Evolutionary conservation across 2,113 vertebrate species (phyloP).

Genomic region (Ivindomyrus marchei): DNA sequence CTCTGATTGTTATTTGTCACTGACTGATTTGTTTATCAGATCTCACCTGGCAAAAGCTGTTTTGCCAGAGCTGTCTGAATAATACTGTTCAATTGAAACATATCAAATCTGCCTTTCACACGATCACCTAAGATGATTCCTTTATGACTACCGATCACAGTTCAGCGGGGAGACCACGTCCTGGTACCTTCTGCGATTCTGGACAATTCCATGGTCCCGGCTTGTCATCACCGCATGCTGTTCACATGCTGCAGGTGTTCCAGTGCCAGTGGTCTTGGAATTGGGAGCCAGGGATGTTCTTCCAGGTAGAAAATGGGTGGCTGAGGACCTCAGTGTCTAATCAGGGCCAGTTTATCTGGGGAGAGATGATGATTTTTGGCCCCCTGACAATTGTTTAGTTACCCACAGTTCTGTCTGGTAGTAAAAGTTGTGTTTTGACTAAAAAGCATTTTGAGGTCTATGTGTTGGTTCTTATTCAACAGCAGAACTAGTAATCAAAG

Average conservation of each 20-base stretch:
- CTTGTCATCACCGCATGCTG: slow-evolving; percentile 75
- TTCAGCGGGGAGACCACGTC: slow-evolving; percentile 63
- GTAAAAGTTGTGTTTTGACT: neutral
- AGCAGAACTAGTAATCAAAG: neutral
- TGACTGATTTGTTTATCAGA: neutral
- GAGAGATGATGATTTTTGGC: slow-evolving; percentile 68
- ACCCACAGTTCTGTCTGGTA: neutral
- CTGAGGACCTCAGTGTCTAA: slow-evolving; percentile 97
- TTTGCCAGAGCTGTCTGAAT: neutral
- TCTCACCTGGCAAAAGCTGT: neutral
- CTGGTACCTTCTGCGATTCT: slow-evolving; percentile 52
- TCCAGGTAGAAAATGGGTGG: slow-evolving; percentile 79
- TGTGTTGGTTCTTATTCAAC: neutral
- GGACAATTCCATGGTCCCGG: slow-evolving; percentile 70
- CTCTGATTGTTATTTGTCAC: neutral
- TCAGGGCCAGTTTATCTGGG: slow-evolving; percentile 84
- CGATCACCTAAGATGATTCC: neutral
- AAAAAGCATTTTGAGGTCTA: neutral
- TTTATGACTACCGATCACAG: neutral
- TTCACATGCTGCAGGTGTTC: slow-evolving; percentile 82
- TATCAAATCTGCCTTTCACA: neutral
- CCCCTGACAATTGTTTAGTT: neutral
- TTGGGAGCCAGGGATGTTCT: slow-evolving; percentile 82
- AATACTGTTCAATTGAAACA: neutral
- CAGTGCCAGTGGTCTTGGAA: slow-evolving; percentile 74